These are phyloP conservation scores for Mus spicilegus DNA, from an alignment of 2,113 vertebrate species.

Conservation along the genomic window DNA sequence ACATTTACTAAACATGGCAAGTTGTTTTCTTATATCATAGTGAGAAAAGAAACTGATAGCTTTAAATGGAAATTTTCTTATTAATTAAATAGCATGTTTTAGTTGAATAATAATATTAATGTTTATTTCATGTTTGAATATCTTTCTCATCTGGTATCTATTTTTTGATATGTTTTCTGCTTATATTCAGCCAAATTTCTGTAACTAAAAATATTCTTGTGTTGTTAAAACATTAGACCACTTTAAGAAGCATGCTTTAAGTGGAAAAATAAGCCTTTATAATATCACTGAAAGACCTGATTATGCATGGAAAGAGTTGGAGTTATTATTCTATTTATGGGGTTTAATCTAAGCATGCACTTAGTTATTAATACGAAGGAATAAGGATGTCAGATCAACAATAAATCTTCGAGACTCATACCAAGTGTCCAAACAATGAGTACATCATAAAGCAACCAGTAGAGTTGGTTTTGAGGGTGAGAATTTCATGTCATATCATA, in stretches of 20 bases:
- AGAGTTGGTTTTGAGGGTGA: not conserved
- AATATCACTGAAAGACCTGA: not conserved
- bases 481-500: not conserved
- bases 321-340: not conserved
- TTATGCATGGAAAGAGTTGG: not conserved
- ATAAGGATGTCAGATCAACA: not conserved
- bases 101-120: not conserved
- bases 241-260: not conserved
- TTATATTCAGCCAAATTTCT: not conserved
- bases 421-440: not conserved
- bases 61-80: not conserved
- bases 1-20: not conserved
- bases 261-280: not conserved
- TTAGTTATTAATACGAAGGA: not conserved
- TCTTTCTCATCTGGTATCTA: not conserved
- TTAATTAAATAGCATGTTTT: not conserved
- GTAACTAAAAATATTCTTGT: not conserved
- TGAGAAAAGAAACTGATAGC: not conserved
- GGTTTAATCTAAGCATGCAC: not conserved
- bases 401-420: not conserved
- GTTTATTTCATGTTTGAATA: slow-evolving; percentile 10
- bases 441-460: not conserved
- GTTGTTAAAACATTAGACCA: not conserved
- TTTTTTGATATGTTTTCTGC: not conserved
- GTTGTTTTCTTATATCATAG: not conserved